phyloP scores from a whole-genome alignment of 2,888 invertebrate species.

The Orchesellides sinensis region DNA sequence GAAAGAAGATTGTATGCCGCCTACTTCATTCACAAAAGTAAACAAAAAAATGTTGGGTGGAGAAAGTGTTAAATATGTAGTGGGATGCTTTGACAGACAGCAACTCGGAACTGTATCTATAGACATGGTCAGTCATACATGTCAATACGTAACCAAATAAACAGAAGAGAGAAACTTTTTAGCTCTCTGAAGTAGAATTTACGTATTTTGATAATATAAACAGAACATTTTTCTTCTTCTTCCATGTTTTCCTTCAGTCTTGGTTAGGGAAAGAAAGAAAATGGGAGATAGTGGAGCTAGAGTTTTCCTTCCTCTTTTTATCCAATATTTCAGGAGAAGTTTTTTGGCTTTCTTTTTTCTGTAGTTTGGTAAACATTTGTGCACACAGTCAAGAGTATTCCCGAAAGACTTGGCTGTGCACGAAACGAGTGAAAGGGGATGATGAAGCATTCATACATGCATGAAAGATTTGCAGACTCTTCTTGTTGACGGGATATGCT shows the following conservation, averaged over 20 bases:
- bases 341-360: constrained; percentile 1
- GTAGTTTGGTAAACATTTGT: constrained; percentile 53
- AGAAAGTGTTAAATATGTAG: too few species aligned
- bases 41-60: too few species aligned
- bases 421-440: constrained; percentile 61
- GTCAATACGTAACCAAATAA: constrained; percentile 27
- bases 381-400: constrained; percentile 57
- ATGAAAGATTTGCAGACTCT: constrained; percentile 60
- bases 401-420: constrained; percentile 58
- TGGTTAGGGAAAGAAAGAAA: neutral
- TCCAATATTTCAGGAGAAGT: constrained; percentile 7
- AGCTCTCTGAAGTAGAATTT: neutral
- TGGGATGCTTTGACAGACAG: too few species aligned
- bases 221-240: neutral
- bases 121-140: constrained; percentile 40
- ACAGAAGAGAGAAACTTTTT: constrained; percentile 18
- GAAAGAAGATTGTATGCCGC: too few species aligned
- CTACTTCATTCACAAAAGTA: too few species aligned
- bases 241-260: neutral
- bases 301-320: constrained; percentile 1
- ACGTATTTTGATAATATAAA: constrained; percentile 15
- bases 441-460: constrained; percentile 66
- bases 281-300: too few species aligned
- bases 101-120: neutral
- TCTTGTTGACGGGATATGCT: constrained; percentile 35